phyloP scores from a whole-genome alignment of 1,140 invertebrate genomes.

The Lordiphosa mommai region DNA sequence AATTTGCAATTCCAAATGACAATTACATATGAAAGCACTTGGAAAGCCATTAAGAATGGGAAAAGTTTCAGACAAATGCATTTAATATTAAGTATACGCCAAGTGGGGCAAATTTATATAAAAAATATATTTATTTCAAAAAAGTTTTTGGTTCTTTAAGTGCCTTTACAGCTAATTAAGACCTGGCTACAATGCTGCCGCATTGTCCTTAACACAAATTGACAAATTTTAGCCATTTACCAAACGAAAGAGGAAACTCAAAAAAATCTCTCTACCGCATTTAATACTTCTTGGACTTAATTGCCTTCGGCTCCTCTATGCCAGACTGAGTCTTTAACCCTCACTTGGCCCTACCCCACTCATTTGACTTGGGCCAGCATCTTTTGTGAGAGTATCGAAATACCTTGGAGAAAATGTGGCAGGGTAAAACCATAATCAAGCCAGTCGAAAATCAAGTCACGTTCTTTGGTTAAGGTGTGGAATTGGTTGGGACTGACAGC shows the following conservation, averaged over 20 bases:
- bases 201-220: slow-evolving; percentile 72
- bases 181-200: slow-evolving; percentile 43
- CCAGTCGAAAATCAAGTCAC: slow-evolving; percentile 69
- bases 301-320: slow-evolving; percentile 34
- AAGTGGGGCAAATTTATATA: background rate
- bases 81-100: slow-evolving; percentile 4
- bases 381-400: slow-evolving; percentile 16
- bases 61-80: slow-evolving; percentile 24
- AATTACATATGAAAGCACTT: background rate
- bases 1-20: slow-evolving; percentile 1
- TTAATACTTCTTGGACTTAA: slow-evolving; percentile 50
- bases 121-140: background rate
- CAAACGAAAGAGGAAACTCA: slow-evolving; percentile 22
- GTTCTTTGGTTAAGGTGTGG: slow-evolving; percentile 57
- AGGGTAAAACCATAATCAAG: slow-evolving; percentile 48
- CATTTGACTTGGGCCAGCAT: background rate
- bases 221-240: slow-evolving; percentile 66
- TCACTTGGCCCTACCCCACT: background rate
- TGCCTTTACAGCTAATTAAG: slow-evolving; percentile 48
- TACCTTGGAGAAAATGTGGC: slow-evolving; percentile 14
- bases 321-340: background rate
- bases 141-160: slow-evolving; percentile 10
- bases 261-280: slow-evolving; percentile 50
- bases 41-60: slow-evolving; percentile 16
- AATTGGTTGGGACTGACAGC: slow-evolving; percentile 36